phyloP scores from a whole-genome alignment of 2,888 invertebrate genomes.

The Mythimna pallens region DNA sequence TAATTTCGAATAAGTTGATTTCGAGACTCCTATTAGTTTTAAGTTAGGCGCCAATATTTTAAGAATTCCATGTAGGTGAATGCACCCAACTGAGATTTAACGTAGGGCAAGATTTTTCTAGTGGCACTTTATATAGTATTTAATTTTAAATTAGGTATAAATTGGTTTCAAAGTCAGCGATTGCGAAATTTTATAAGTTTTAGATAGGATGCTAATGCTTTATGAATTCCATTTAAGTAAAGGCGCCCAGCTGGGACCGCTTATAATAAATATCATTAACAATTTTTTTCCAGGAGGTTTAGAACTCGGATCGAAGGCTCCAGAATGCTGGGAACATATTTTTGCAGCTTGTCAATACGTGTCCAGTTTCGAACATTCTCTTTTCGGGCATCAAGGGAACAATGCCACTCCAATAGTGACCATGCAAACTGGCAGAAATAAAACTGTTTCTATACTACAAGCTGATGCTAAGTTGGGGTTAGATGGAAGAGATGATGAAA shows the following conservation, averaged over 20 bases:
- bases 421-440: conserved; percentile 92
- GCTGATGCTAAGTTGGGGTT: conserved; percentile 90
- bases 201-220: conserved; percentile 3
- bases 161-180: neutral
- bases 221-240: neutral
- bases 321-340: conserved; percentile 98
- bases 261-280: too few relatives aligned
- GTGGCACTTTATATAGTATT: neutral
- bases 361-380: conserved; percentile 96
- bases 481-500: conserved; percentile 92
- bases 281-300: conserved; percentile 91
- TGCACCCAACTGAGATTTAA: neutral
- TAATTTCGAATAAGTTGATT: too few relatives aligned
- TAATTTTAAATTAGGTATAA: neutral
- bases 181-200: neutral
- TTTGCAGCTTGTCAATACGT: conserved; percentile 98
- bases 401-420: conserved; percentile 92
- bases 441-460: conserved; percentile 91
- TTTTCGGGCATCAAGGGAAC: conserved; percentile 96
- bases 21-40: too few relatives aligned
- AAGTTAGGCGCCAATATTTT: neutral
- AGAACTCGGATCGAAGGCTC: conserved; percentile 97
- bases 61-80: neutral
- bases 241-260: conserved; percentile 10
- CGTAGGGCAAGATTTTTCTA: neutral